Base-by-base conservation (phyloP, 2,888 invertebrate genomes). In the Caenorhabditis sp. region DNA sequence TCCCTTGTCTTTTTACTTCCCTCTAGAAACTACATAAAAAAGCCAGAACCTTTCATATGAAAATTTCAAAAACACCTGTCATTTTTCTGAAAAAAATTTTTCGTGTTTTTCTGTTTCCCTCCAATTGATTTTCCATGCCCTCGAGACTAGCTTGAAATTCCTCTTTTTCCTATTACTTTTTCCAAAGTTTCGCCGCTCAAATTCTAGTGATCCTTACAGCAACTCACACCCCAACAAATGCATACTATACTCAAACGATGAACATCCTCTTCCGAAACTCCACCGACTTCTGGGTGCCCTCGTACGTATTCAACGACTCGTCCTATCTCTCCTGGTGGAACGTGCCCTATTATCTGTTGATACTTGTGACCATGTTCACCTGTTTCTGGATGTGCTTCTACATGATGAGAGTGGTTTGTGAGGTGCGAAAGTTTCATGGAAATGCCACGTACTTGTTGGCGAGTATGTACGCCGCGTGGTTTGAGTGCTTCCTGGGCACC, bases 341-440 rank as follows among this genome's bases (percentile, higher is more conserved):
- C 54, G n/a, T 74, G 38, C 73, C 73, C 26, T 74, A 74, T 63
- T 74, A 63, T 54, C 8, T 63, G 5, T 19, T 64, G 7, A 24
- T 74, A n/a, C 41, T 74, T 54, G 2, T 74, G 8, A n/a, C 63
- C 12, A 63, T 74, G 38, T 63, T 54, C 31, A 54, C 41, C 10
- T 63, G 73, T 31, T 63, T 31, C 26, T 74, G 63, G 54, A 54
- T 74, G 14, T 63, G 61, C 14, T 61, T 74, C 41, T 47, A 54
- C 22, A 74, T 74, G 73, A 51, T 51, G 0, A 28, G 26, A 7
- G 49, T 79, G 1, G n/a, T 80, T 0, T 68, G 66, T 12, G 59
- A 73, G 28, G 59, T 73, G 5, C 16, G 56, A 7, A 80, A 80
- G n/a, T 80, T 80, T n/a, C 80, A 80, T 58, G 28, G 35, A 28